Evolutionary conservation across 2,888 invertebrate genomes (phyloP).

Genomic region (Sabellastarte sp.): DNA sequence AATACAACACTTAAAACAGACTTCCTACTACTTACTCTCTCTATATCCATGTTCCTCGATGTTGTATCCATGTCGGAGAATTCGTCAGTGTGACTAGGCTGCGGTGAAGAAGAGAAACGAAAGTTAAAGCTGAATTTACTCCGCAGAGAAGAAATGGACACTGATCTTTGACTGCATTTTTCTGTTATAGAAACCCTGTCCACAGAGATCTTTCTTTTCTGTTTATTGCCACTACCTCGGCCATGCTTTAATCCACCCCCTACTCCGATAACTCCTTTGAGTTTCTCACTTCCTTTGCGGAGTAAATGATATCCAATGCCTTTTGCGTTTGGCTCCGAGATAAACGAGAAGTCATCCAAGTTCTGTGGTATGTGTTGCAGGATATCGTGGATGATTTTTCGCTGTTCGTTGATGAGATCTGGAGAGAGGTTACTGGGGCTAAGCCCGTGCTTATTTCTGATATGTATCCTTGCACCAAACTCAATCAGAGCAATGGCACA

Average conservation of each 20-base stretch:
- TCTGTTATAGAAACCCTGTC: too few relatives aligned
- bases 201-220: too few relatives aligned
- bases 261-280: too few relatives aligned
- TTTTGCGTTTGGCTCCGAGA: too few relatives aligned
- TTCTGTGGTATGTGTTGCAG: slow-evolving; percentile 18
- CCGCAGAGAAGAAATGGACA: background rate
- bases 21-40: too few relatives aligned
- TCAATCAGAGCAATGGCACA: slow-evolving; percentile 63
- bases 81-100: background rate
- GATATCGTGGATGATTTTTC: slow-evolving; percentile 61
- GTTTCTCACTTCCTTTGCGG: too few relatives aligned
- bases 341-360: too few relatives aligned
- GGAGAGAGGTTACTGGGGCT: slow-evolving; percentile 64
- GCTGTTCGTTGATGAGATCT: slow-evolving; percentile 62
- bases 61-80: background rate
- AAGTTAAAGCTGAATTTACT: slow-evolving; percentile 1
- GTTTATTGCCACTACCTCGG: too few relatives aligned
- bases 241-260: too few relatives aligned
- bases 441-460: slow-evolving; percentile 62
- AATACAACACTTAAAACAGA: too few relatives aligned
- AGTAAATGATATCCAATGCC: too few relatives aligned
- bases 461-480: slow-evolving; percentile 61
- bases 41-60: background rate
- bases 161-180: too few relatives aligned
- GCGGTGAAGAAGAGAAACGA: background rate